Base-by-base conservation (phyloP, 2,797 vertebrate genomes). In the Lepus townsendii region DNA sequence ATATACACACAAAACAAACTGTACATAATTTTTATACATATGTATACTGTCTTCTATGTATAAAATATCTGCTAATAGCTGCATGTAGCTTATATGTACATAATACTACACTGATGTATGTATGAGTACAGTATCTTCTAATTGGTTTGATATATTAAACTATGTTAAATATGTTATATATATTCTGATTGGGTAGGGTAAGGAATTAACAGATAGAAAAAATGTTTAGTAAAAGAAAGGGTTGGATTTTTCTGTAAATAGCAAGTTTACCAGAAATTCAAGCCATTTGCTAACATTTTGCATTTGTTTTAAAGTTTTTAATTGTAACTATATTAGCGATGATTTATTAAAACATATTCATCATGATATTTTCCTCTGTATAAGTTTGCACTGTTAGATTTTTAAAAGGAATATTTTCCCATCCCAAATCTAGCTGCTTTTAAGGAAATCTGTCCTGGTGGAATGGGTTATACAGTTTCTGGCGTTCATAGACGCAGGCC, bases 381-480 rank as follows among this genome's bases (percentile, higher is more conserved):
- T 98, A 98, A 98, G 97, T 97, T 98, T 98, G 97, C 97, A 97
- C 98, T 98, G 98, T 98, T 98, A 98, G 98, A 98, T 97, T 98
- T 98, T 98, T 98, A 98, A 98, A 98, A 98, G 98, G 98, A 98
- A 98, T 98, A 98, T 98, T 98, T 98, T 98, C 98, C 98, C 98
- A 97, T 98, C 98, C 97, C 98, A 98, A 98, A 98, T 98, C 98
- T 98, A 99, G 99, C 99, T 97, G 99, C 99, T 97, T 99, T 99
- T 98, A 99, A 99, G 98, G 99, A 99, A 98, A 99, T 99, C 98
- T 99, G 99, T 98, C 99, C 99, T 92, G 99, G 99, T 98, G 99
- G 99, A 98, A 99, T 99, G 99, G 99, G 99, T 97, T 99, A 99
- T 99, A 99, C 99, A 78, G 99, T 99, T 97, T 99, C 98, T 98